Conservation (phyloP, 53 echinoderm and acorn worm species). For the Echinarachnius parma region DNA sequence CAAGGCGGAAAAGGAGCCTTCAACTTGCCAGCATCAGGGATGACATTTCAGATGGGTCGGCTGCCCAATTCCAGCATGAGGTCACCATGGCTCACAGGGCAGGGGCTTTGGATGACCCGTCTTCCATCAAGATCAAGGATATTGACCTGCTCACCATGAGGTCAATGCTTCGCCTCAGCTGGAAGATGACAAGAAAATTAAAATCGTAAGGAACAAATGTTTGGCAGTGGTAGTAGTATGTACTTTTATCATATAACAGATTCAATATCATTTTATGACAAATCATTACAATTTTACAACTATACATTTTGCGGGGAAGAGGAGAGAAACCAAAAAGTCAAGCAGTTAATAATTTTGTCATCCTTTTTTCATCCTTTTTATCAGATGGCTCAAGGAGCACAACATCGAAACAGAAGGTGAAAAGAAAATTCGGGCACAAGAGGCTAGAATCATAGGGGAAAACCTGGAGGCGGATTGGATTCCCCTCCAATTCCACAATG, state of each 20-base stretch:
- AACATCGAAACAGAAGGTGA: background rate
- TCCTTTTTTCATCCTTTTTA: background rate
- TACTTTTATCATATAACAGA: too few relatives aligned
- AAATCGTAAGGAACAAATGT: constrained; percentile 6
- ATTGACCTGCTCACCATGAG: background rate
- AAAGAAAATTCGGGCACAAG: background rate
- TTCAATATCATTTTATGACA: background rate
- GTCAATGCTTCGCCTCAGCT: background rate
- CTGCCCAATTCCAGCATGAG: background rate
- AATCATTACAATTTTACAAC: too few relatives aligned
- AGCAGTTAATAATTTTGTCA: constrained; percentile 5
- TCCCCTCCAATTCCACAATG: constrained; percentile 13
- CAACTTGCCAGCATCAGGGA: constrained; percentile 1
- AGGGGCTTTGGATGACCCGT: constrained; percentile 9
- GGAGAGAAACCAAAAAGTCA: too few relatives aligned
- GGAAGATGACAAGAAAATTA: constrained; percentile 18
- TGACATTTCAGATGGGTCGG: background rate
- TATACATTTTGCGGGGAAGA: too few relatives aligned
- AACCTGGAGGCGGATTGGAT: constrained; percentile 9
- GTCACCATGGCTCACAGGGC: background rate
- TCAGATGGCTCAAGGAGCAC: constrained; percentile 14
- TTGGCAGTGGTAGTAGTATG: background rate
- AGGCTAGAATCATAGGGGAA: background rate
- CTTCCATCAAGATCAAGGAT: background rate
- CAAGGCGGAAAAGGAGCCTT: constrained; percentile 1